Base-by-base conservation (phyloP, 2,797 vertebrate species). In the Lutjanus argentimaculatus region DNA sequence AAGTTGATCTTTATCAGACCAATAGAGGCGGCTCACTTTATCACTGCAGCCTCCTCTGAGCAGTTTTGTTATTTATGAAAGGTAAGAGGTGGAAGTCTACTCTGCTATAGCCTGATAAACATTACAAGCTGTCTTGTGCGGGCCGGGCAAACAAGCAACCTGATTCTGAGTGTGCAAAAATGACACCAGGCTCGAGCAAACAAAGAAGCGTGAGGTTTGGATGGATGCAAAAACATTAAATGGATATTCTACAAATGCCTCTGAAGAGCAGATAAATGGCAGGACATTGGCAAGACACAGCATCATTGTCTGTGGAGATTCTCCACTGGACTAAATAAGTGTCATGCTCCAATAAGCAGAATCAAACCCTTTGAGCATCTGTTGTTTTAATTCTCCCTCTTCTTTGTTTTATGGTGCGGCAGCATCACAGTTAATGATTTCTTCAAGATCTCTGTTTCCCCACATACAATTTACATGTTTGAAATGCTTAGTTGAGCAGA, bases 281-380 rank as follows among this genome's bases (percentile, higher is more conserved):
- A 77, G 77, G 58, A 56, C 75, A 79, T 19, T 80, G 80, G 75
- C 68, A 79, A 84, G 63, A 74, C 75, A 73, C 49, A 43, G 75
- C 80, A 82, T 86, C 79, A 91, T 86, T 85, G 85, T 88, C 85
- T 87, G 74, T 40, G 30, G 79, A 87, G 79, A 77, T 80, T 83
- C 82, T 87, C 55, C 15, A 25, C 85, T 79, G 79, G 62, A 74
- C 86, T 85, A 85, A 87, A 92, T 74, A 84, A 85, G 82, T 82
- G 79, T 81, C 91, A 92, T 67, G 88, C 91, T 93, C 92, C 88
- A 93, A 87, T 91, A 92, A 91, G 80, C 91, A 90, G 83, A 92
- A 80, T 91, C 84, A 88, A 91, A 88, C 80, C 90, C 88, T 91
- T 80, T 86, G 82, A 89, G 91, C 92, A 92, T 91, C 91, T 93